A percentile compares a stretch with the other conserved stretches of the same genome.
Conservation (phyloP, 2,888 invertebrate species). For the Xylota segnis region DNA sequence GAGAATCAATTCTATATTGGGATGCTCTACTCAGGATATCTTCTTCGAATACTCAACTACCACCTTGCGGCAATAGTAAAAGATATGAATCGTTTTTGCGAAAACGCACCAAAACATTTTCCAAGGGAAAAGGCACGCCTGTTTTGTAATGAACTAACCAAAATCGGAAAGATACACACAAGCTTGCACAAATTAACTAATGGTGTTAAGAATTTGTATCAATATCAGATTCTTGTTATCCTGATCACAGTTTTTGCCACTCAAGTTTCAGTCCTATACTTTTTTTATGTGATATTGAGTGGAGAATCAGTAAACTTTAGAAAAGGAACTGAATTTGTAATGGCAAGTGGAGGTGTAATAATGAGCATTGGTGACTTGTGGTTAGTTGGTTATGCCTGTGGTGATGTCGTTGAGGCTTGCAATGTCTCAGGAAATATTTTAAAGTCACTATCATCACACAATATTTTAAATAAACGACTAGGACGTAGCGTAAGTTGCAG, state of each 20-base stretch:
- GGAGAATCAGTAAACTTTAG: background rate
- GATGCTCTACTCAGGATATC: conserved; percentile 30
- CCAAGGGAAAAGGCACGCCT: background rate
- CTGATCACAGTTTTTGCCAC: background rate
- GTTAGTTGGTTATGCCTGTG: background rate
- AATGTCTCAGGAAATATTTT: background rate
- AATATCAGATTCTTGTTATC: conserved; percentile 8
- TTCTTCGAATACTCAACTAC: conserved; percentile 7
- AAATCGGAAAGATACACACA: conserved; percentile 23
- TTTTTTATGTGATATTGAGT: background rate
- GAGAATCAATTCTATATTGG: conserved; percentile 30
- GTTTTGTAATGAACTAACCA: background rate
- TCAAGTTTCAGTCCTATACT: background rate
- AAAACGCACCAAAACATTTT: background rate
- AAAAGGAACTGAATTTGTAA: background rate
- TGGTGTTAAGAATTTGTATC: conserved; percentile 16
- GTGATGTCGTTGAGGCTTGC: conserved; percentile 2
- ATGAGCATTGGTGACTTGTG: conserved; percentile 2
- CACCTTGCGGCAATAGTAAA: background rate
- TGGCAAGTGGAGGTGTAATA: background rate
- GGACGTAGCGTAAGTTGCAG: background rate
- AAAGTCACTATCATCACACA: background rate
- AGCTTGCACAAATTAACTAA: background rate
- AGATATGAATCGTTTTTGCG: background rate
- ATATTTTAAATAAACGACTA: background rate